Percentiles rank a stretch among this genome's conserved stretches.
phyloP scores from a whole-genome alignment of 30 jellyfish, hydroid and myxozoan genomes.

The Aurelia aurita complex sp. Pacific region DNA sequence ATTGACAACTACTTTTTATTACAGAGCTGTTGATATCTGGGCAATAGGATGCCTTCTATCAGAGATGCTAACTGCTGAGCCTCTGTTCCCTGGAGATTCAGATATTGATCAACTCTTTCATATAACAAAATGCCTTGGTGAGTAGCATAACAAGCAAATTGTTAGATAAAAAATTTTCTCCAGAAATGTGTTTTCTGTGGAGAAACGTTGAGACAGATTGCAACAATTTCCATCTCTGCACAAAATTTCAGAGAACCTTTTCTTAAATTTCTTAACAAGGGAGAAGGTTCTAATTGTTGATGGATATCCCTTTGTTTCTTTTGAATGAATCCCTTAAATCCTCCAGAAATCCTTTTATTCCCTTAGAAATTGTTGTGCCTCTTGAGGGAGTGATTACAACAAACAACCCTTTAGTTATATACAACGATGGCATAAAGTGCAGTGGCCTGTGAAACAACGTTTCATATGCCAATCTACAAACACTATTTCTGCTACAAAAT shows the following conservation, averaged over 20 bases:
- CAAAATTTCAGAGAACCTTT: too few relatives aligned
- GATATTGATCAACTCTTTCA: slow-evolving; percentile 97
- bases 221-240: too few relatives aligned
- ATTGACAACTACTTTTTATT: neutral
- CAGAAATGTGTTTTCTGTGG: neutral
- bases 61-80: slow-evolving; percentile 98
- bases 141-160: neutral
- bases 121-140: slow-evolving; percentile 91
- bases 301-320: neutral
- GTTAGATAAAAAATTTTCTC: neutral
- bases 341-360: too few relatives aligned
- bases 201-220: neutral
- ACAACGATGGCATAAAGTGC: too few relatives aligned
- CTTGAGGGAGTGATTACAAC: too few relatives aligned
- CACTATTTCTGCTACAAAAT: too few relatives aligned
- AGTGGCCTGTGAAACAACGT: too few relatives aligned
- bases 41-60: slow-evolving; percentile 96
- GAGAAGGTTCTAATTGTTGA: too few relatives aligned
- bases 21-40: slow-evolving; percentile 99
- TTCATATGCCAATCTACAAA: too few relatives aligned
- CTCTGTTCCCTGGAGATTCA: slow-evolving; percentile 98
- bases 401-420: too few relatives aligned
- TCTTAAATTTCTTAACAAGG: too few relatives aligned
- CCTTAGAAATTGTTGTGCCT: too few relatives aligned
- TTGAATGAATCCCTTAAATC: neutral